These are phyloP conservation scores for Pseudochirops corinnae DNA, from an alignment of 2,797 vertebrate genomes.

Conservation along the genomic window DNA sequence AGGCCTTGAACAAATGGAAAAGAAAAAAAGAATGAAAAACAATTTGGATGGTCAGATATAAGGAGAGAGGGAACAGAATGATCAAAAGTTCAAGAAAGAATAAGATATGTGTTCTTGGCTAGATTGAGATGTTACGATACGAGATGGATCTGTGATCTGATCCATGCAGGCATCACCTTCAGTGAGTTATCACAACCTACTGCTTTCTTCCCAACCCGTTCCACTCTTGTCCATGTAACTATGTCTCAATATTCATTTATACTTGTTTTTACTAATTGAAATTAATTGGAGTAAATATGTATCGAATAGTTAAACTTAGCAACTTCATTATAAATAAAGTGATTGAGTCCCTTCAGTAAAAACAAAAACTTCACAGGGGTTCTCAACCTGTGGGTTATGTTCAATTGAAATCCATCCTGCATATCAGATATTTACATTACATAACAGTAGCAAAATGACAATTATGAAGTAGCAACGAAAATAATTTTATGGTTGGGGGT, in stretches of 20 bases:
- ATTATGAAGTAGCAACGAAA: too few species aligned
- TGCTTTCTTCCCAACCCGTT: not conserved
- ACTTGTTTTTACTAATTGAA: constrained; percentile 70
- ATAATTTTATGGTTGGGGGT: too few species aligned
- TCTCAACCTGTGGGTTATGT: too few species aligned
- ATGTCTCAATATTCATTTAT: constrained; percentile 58
- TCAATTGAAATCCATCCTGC: too few species aligned
- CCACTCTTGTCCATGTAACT: not conserved
- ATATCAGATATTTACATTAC: too few species aligned
- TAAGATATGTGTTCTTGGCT: not conserved
- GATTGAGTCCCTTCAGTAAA: not conserved
- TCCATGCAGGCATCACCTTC: too few species aligned
- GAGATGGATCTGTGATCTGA: too few species aligned
- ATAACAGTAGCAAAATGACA: too few species aligned
- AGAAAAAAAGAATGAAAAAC: not conserved
- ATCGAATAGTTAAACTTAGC: constrained; percentile 65
- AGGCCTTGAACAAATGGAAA: not conserved
- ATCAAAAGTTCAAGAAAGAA: too few species aligned
- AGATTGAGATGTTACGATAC: not conserved
- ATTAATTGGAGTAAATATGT: constrained; percentile 75
- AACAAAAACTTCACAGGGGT: too few species aligned
- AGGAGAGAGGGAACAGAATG: too few species aligned
- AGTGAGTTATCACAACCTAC: not conserved
- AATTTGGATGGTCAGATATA: not conserved
- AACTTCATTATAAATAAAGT: constrained; percentile 64